phyloP scores from a whole-genome alignment of 2,888 invertebrate genomes.

The Helicoverpa assulta region DNA sequence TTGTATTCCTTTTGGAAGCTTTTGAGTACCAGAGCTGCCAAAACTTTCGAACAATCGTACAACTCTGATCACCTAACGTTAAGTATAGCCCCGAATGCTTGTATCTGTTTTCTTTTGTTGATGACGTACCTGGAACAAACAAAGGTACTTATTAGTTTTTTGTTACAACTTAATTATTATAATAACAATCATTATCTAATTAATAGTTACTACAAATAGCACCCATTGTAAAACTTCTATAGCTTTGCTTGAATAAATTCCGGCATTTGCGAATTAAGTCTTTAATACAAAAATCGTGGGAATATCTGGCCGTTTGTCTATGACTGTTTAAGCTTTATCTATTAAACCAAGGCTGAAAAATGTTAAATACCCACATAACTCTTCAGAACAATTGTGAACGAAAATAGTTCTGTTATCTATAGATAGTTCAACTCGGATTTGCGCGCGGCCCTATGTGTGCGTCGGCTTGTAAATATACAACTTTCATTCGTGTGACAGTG shows the following conservation, averaged over 20 bases:
- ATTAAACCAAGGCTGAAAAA: conserved; percentile 21
- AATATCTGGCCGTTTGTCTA: conserved; percentile 19
- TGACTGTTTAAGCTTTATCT: conserved; percentile 19
- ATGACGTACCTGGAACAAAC: conserved; percentile 49
- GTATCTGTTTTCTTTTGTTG: conserved; percentile 7
- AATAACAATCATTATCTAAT: conserved; percentile 1
- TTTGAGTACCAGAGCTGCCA: no score
- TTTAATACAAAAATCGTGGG: conserved; percentile 49
- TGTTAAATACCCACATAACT: conserved; percentile 22
- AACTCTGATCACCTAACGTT: neutral
- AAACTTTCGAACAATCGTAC: no score
- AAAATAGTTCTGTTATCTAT: conserved; percentile 16
- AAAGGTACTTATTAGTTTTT: neutral
- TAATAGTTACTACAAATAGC: conserved; percentile 3
- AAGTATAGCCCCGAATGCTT: conserved; percentile 15
- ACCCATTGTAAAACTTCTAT: conserved; percentile 7
- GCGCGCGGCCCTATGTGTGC: no score
- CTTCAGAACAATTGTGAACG: conserved; percentile 30
- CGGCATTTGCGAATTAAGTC: conserved; percentile 22
- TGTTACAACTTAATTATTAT: neutral
- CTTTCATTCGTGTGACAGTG: no score
- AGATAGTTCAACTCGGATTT: no score
- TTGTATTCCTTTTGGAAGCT: no score
- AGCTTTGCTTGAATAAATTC: conserved; percentile 12
- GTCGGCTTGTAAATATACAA: no score